Evolutionary conservation across 2,797 vertebrate species (phyloP).

Genomic region (Euphonia xanthogaster): DNA sequence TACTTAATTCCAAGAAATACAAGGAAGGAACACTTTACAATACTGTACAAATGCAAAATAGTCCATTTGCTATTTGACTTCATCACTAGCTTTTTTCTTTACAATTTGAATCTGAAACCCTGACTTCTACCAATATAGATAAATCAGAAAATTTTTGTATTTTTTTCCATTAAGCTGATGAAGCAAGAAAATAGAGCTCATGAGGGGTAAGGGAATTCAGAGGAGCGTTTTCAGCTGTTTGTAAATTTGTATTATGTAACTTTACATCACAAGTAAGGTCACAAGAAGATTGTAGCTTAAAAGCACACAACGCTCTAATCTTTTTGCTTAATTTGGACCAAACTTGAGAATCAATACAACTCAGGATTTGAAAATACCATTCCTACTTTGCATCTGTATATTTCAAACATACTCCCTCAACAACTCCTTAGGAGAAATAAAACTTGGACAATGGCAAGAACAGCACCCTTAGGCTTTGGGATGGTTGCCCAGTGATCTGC

Average conservation of each 20-base stretch:
- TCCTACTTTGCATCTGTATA: neutral
- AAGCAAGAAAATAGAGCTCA: neutral
- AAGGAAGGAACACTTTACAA: neutral
- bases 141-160: neutral
- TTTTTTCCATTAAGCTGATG: neutral
- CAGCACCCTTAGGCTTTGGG: neutral
- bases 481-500: neutral
- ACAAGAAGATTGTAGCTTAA: constrained; percentile 8
- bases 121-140: neutral
- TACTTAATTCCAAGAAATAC: neutral
- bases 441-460: neutral
- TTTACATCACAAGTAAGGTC: neutral
- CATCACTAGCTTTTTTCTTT: neutral
- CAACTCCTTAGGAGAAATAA: neutral
- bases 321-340: constrained; percentile 1
- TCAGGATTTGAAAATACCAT: neutral
- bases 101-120: neutral
- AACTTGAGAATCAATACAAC: neutral
- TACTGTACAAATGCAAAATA: neutral
- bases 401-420: neutral
- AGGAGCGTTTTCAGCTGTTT: neutral
- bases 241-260: constrained; percentile 10
- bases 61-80: neutral
- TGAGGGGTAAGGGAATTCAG: neutral
- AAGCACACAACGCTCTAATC: neutral